Evolutionary conservation across 92 coral and sea anemone genomes (phyloP).

Genomic region (Porites cylindrica): DNA sequence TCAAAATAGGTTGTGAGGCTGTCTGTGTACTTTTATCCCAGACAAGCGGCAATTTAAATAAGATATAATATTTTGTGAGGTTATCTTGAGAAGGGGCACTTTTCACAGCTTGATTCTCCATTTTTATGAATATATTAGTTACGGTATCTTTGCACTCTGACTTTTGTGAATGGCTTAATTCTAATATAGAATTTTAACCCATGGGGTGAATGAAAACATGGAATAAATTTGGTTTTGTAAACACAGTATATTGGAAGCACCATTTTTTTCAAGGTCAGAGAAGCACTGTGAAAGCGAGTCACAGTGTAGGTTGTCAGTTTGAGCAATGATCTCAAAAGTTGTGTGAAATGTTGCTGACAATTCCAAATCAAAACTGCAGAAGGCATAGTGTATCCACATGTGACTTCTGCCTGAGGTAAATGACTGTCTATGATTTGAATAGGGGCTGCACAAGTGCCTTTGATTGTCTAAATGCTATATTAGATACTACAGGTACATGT

Average conservation of each 20-base stretch:
- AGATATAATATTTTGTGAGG: background rate
- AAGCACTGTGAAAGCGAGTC: background rate
- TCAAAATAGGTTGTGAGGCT: background rate
- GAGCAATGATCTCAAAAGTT: constrained; percentile 1
- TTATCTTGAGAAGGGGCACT: background rate
- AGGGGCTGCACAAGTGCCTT: background rate
- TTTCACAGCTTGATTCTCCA: background rate
- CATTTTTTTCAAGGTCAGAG: constrained; percentile 13
- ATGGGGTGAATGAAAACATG: background rate
- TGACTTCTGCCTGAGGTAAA: constrained; percentile 35
- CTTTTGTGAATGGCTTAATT: constrained; percentile 4
- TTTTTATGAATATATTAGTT: constrained; percentile 11
- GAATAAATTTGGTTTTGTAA: constrained; percentile 18
- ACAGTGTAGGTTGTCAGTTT: background rate
- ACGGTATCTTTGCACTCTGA: background rate
- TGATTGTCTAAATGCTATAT: no score
- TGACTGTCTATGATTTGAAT: background rate
- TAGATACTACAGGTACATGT: no score
- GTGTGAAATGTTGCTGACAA: constrained; percentile 14
- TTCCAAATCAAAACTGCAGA: background rate
- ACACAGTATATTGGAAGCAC: background rate
- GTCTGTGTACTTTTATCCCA: background rate
- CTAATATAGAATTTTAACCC: constrained; percentile 7
- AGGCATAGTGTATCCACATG: constrained; percentile 30
- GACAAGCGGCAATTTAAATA: background rate